Conservation (phyloP, 2,797 vertebrate species). For the Cryptoprocta ferox region DNA sequence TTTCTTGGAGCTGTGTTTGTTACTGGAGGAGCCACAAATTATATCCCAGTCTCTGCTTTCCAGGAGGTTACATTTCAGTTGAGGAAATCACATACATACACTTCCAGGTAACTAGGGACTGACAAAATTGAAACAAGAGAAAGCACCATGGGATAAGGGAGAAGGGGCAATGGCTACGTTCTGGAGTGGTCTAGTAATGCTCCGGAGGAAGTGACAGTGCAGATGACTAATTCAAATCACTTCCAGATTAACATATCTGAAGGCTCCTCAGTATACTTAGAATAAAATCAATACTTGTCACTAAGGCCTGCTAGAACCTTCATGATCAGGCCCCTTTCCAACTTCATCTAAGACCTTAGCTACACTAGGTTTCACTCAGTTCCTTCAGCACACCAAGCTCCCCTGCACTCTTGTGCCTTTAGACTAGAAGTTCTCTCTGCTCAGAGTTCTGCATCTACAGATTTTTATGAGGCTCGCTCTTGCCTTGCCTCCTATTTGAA, state of each 20-base stretch:
- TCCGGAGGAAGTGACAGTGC: neutral
- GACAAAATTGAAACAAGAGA: neutral
- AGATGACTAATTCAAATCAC: neutral
- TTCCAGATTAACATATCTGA: neutral
- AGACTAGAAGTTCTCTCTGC: neutral
- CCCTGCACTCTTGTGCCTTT: neutral
- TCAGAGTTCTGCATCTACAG: neutral
- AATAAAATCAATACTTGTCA: neutral
- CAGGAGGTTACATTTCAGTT: neutral
- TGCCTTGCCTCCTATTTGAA: neutral
- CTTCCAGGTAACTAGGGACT: neutral
- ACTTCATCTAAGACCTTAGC: neutral
- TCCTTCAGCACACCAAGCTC: neutral
- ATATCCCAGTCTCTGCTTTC: neutral
- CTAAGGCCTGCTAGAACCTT: neutral
- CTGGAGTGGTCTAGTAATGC: neutral
- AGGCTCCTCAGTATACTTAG: neutral
- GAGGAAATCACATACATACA: neutral
- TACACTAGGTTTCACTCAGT: neutral
- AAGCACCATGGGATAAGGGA: neutral
- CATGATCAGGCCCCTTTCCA: neutral
- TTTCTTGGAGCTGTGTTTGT: slow-evolving; percentile 37
- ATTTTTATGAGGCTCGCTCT: neutral
- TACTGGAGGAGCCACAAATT: neutral
- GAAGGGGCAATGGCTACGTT: neutral